Percentiles rank a stretch among this genome's conserved stretches.
These are phyloP conservation scores for Baryphthengus martii DNA, from an alignment of 2,113 vertebrate species.

Conservation along the genomic window DNA sequence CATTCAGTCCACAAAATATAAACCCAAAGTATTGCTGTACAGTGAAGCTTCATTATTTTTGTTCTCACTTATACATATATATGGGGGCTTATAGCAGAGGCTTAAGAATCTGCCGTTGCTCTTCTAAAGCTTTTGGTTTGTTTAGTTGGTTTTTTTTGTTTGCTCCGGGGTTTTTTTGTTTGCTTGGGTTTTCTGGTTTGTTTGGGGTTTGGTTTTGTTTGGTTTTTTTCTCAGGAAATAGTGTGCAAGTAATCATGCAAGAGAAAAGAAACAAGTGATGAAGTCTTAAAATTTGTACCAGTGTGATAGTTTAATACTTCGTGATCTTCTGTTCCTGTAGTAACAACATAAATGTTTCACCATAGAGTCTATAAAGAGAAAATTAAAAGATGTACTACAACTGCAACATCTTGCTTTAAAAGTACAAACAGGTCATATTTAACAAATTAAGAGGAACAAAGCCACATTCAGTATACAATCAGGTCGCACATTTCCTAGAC, in stretches of 20 bases:
- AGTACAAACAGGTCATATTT: not conserved
- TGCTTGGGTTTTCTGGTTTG: not conserved
- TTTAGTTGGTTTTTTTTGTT: not conserved
- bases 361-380: not conserved
- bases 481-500: not conserved
- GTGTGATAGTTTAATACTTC: not conserved
- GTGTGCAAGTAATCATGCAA: not conserved
- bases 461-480: not conserved
- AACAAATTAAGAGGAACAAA: not conserved
- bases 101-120: not conserved
- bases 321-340: not conserved
- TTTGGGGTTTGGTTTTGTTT: not conserved
- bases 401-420: not conserved
- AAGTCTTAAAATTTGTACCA: not conserved
- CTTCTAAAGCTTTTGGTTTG: not conserved
- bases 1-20: not conserved
- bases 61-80: not conserved
- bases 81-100: not conserved
- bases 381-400: not conserved
- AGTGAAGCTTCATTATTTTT: not conserved
- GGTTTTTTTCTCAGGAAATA: not conserved
- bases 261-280: not conserved
- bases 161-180: too few species aligned
- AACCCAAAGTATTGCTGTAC: not conserved
- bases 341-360: not conserved